phyloP scores from a whole-genome alignment of 2,797 vertebrate genomes.

The Enteromius anoplus region DNA sequence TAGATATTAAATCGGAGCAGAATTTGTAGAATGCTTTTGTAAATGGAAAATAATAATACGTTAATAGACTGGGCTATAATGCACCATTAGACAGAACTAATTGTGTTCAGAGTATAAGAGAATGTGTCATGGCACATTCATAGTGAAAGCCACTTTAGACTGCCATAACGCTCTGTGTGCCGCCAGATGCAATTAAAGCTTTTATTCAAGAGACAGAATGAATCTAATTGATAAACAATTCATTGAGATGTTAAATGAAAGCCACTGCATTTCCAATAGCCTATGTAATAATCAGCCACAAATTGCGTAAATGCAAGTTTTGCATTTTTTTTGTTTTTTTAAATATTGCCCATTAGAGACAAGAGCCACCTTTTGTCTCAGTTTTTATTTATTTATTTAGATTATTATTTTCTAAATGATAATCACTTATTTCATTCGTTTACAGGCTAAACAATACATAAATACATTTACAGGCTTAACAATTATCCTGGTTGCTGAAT shows the following conservation, averaged over 20 bases:
- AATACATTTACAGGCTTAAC: neutral
- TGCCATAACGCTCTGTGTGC: neutral
- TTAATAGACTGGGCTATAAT: slow-evolving; percentile 66
- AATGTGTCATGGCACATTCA: slow-evolving; percentile 38
- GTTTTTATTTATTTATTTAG: neutral
- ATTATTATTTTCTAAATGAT: neutral
- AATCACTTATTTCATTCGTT: neutral
- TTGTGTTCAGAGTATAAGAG: slow-evolving; percentile 65
- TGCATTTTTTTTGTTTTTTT: too few species aligned
- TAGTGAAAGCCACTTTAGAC: neutral
- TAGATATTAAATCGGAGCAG: neutral
- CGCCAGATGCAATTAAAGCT: neutral
- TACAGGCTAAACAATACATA: neutral
- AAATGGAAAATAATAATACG: slow-evolving; percentile 70
- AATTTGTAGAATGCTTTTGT: slow-evolving; percentile 29
- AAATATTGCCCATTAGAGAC: neutral
- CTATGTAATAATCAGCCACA: neutral
- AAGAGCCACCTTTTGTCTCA: neutral
- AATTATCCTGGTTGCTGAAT: neutral
- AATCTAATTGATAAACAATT: neutral
- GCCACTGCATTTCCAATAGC: neutral
- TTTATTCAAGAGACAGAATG: neutral
- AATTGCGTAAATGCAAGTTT: neutral
- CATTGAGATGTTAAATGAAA: neutral
- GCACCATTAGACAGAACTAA: slow-evolving; percentile 67